Evolutionary conservation across 2,888 invertebrate genomes (phyloP).

Genomic region (Tetragnatha montana): DNA sequence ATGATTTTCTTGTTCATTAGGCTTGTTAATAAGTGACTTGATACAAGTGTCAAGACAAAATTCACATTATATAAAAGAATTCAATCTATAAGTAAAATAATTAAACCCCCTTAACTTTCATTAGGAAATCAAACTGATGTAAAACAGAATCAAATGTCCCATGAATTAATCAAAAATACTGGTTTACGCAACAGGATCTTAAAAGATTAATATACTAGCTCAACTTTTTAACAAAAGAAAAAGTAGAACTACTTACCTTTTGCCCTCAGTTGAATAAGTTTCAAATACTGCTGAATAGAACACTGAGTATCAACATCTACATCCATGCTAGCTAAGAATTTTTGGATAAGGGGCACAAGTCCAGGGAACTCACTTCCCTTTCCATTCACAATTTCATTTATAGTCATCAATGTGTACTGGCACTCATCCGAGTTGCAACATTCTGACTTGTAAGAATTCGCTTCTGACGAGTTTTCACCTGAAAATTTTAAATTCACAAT

Average conservation of each 20-base stretch:
- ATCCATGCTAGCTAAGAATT: constrained; percentile 95
- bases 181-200: too few relatives aligned
- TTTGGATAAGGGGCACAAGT: constrained; percentile 93
- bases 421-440: constrained; percentile 75
- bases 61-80: too few relatives aligned
- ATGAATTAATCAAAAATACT: too few relatives aligned
- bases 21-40: too few relatives aligned
- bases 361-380: constrained; percentile 94
- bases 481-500: neutral
- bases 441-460: constrained; percentile 74
- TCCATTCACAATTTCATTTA: constrained; percentile 98
- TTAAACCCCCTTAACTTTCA: neutral
- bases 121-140: neutral
- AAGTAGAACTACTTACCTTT: constrained; percentile 74
- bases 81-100: too few relatives aligned
- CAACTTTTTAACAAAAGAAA: neutral
- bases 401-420: constrained; percentile 84
- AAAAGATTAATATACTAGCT: neutral
- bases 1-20: too few relatives aligned
- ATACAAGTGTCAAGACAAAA: too few relatives aligned
- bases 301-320: constrained; percentile 99
- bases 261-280: constrained; percentile 84
- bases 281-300: constrained; percentile 96
- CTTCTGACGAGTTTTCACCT: constrained; percentile 77
- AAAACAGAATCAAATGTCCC: neutral